Evolutionary conservation across 2,888 invertebrate species (phyloP).

Genomic region (Morpho helenor): DNA sequence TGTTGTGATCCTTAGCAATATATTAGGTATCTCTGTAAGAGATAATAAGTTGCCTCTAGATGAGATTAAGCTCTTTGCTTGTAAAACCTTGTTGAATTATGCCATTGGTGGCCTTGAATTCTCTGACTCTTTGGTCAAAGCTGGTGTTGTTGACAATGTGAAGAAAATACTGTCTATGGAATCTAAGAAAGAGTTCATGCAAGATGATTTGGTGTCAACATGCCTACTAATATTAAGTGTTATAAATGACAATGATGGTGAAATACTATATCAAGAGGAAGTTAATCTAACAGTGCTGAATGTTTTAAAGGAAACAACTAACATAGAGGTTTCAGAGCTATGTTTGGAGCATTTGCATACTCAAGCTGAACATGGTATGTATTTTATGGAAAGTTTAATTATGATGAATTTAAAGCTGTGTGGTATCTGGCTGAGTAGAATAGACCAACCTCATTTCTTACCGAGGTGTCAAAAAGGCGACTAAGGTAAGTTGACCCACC

Average conservation of each 20-base stretch:
- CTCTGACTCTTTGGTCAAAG: slow-evolving; percentile 79
- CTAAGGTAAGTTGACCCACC: too few relatives aligned
- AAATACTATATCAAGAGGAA: slow-evolving; percentile 75
- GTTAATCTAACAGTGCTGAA: slow-evolving; percentile 81
- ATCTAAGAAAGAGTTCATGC: slow-evolving; percentile 67
- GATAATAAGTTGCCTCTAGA: slow-evolving; percentile 45
- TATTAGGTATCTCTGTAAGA: slow-evolving; percentile 51
- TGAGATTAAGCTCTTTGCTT: slow-evolving; percentile 81
- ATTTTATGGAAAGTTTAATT: too few relatives aligned
- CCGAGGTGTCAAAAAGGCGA: too few relatives aligned
- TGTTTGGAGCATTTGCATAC: slow-evolving; percentile 87
- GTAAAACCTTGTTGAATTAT: slow-evolving; percentile 89
- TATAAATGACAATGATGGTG: slow-evolving; percentile 81
- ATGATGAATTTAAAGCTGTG: too few relatives aligned
- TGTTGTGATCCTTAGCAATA: slow-evolving; percentile 59
- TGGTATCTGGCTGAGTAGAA: too few relatives aligned
- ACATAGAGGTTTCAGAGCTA: slow-evolving; percentile 85
- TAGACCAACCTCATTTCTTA: too few relatives aligned
- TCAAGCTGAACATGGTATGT: slow-evolving; percentile 86
- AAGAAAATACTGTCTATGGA: slow-evolving; percentile 72
- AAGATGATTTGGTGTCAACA: slow-evolving; percentile 78
- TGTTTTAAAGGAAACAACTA: slow-evolving; percentile 81
- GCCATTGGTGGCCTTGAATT: slow-evolving; percentile 85
- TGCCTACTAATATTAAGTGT: slow-evolving; percentile 80
- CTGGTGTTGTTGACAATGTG: slow-evolving; percentile 73